phyloP scores from a whole-genome alignment of 2,888 invertebrate genomes.

The Drosophila heteroneura region DNA sequence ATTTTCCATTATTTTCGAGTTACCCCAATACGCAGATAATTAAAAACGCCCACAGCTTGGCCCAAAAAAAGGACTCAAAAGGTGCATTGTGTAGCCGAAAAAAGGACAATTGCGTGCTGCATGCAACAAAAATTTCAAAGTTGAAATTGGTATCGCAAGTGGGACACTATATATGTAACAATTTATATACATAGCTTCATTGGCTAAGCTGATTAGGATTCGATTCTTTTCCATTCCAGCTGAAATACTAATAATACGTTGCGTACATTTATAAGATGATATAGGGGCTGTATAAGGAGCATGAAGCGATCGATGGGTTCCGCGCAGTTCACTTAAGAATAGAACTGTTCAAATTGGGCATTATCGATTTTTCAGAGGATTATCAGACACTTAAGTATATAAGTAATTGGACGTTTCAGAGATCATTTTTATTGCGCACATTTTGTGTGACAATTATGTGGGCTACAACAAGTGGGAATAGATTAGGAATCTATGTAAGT shows the following conservation, averaged over 20 bases:
- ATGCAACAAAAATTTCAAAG: conserved; percentile 16
- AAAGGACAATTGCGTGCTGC: conserved; percentile 68
- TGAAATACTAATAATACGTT: conserved; percentile 51
- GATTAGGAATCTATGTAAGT: not conserved
- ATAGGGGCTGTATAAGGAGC: not conserved
- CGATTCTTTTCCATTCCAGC: conserved; percentile 39
- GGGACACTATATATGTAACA: conserved; percentile 5
- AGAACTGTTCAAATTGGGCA: conserved; percentile 17
- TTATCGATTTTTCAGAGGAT: conserved; percentile 25
- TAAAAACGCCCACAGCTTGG: conserved; percentile 63
- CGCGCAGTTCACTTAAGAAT: conserved; percentile 3
- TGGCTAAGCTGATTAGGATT: conserved; percentile 69
- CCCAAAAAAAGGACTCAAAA: conserved; percentile 3
- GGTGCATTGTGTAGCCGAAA: conserved; percentile 16
- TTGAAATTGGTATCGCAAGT: conserved; percentile 9
- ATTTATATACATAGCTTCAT: conserved; percentile 33
- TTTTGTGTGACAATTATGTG: conserved; percentile 40
- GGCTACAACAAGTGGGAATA: conserved; percentile 18
- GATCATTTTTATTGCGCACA: conserved; percentile 1
- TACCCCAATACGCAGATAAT: conserved; percentile 33
- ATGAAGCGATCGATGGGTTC: not conserved
- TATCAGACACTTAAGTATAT: conserved; percentile 4
- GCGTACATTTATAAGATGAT: conserved; percentile 6
- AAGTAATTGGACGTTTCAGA: conserved; percentile 25
- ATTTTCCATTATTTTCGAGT: conserved; percentile 22